Evolutionary conservation across 2,113 vertebrate species (phyloP).

Genomic region (Anolis carolinensis): DNA sequence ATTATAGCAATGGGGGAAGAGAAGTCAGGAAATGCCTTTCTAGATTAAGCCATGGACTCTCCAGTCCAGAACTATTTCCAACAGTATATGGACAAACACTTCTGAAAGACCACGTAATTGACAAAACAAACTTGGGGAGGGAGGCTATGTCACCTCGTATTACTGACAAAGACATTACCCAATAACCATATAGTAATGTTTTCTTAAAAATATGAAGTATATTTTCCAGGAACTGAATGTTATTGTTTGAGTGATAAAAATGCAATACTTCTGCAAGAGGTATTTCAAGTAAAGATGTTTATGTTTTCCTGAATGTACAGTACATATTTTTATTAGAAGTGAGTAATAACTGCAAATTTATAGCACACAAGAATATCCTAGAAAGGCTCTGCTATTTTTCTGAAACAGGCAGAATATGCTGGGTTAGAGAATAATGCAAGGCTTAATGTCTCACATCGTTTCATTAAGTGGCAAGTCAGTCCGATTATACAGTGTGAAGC

Average conservation of each 20-base stretch:
- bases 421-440: background rate
- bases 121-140: too few relatives aligned
- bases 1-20: background rate
- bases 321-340: background rate
- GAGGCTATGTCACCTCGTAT: background rate
- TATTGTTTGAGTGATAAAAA: background rate
- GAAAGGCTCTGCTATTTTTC: background rate
- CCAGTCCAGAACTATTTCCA: background rate
- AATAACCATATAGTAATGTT: too few relatives aligned
- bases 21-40: background rate
- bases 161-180: background rate
- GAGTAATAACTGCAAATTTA: background rate
- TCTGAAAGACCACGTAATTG: background rate
- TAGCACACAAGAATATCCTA: background rate
- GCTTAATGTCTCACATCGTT: background rate
- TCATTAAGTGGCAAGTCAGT: background rate
- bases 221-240: background rate
- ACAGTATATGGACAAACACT: background rate
- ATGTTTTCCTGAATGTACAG: background rate
- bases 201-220: too few relatives aligned
- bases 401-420: conserved; percentile 1
- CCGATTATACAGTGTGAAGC: background rate
- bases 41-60: background rate
- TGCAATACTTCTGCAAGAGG: background rate
- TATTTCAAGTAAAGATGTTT: background rate